Conservation (phyloP, 2,113 vertebrate species). For the Toxotes chatareus region DNA sequence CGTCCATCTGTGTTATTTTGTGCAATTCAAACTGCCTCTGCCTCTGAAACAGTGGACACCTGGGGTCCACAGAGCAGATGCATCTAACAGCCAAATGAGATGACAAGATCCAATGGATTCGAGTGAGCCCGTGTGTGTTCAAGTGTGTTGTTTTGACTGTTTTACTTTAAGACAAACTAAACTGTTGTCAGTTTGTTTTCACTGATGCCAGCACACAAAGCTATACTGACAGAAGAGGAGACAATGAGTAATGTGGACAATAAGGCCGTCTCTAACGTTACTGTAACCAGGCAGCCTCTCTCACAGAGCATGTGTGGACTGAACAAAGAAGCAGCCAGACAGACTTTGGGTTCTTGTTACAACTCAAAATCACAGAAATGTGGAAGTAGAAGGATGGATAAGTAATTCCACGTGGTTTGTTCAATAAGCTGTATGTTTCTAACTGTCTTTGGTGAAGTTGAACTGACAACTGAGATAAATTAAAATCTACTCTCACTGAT, state of each 20-base stretch:
- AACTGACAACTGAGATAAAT: not conserved
- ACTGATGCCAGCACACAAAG: conserved; percentile 5
- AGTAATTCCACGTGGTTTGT: conserved; percentile 13
- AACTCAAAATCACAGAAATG: conserved; percentile 26
- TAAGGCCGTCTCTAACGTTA: conserved; percentile 59
- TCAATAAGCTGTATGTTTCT: not conserved
- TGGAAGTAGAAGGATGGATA: conserved; percentile 1
- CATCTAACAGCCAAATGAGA: conserved; percentile 1
- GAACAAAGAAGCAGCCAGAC: conserved; percentile 53
- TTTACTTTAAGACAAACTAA: conserved; percentile 1
- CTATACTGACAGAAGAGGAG: conserved; percentile 22
- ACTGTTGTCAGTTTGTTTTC: conserved; percentile 1
- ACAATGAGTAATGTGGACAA: conserved; percentile 45
- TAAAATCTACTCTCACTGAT: conserved; percentile 12
- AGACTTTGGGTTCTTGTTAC: conserved; percentile 19
- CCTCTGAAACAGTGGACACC: conserved; percentile 1
- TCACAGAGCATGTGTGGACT: conserved; percentile 53
- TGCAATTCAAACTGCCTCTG: not conserved
- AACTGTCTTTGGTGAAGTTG: not conserved
- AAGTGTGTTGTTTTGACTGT: conserved; percentile 39
- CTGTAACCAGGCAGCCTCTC: conserved; percentile 65
- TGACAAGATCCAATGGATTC: conserved; percentile 2
- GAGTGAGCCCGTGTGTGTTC: not conserved
- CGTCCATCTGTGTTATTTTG: not conserved
- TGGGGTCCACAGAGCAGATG: not conserved